These are phyloP conservation scores for Hemicentrotus pulcherrimus DNA, from an alignment of 35 echinoderm and acorn worm species.

Conservation along the genomic window DNA sequence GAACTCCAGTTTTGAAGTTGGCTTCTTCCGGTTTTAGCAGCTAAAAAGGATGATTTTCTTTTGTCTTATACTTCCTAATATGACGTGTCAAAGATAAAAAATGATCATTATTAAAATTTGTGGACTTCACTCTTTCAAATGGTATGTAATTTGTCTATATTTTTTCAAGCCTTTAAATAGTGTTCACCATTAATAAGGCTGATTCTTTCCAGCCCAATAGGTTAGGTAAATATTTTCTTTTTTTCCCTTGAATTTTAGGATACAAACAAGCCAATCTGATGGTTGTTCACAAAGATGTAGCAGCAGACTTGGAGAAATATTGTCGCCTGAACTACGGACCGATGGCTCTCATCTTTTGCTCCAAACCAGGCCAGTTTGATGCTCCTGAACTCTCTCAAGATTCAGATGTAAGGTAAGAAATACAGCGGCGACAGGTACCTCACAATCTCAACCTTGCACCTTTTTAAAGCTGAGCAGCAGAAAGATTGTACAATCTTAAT, in stretches of 20 bases:
- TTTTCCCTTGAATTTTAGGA: not conserved
- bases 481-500: too few relatives aligned
- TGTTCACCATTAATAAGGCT: not conserved
- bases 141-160: not conserved
- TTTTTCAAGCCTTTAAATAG: too few relatives aligned
- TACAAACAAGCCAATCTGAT: slow-evolving; percentile 16
- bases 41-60: too few relatives aligned
- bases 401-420: slow-evolving; percentile 23
- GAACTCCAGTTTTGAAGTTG: too few relatives aligned
- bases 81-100: not conserved
- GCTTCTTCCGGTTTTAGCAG: too few relatives aligned
- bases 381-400: not conserved
- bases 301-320: slow-evolving; percentile 8
- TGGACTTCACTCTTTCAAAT: not conserved
- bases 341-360: slow-evolving; percentile 8
- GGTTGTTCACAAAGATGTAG: slow-evolving; percentile 39
- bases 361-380: slow-evolving; percentile 42
- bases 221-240: not conserved
- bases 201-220: not conserved
- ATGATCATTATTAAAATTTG: not conserved
- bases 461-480: too few relatives aligned
- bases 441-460: too few relatives aligned
- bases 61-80: not conserved
- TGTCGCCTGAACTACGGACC: slow-evolving; percentile 46
- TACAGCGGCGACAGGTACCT: not conserved